Evolutionary conservation across 2,797 vertebrate species (phyloP), one percentile per base, ranked within the genome.

Genomic region (Sciurus carolinensis): DNA sequence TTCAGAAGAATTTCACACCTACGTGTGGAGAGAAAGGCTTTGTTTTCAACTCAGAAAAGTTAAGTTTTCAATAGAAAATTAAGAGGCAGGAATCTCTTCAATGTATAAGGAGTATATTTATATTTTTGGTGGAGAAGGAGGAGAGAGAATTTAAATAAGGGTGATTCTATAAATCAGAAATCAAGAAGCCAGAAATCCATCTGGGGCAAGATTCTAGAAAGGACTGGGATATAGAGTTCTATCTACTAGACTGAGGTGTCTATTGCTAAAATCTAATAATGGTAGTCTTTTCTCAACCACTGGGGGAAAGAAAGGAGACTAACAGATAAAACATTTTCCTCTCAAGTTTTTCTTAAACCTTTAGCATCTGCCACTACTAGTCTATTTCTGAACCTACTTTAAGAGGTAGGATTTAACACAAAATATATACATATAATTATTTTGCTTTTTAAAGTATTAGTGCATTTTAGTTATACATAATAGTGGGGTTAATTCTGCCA

Each of bases 281-380:
- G 14, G 22, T 13, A 5, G 54, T 59, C 86, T 77, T 52, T 91
- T 84, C 52, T 87, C 57, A 52, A 75, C 28, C 30, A 39, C 0
- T 7, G 17, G 39, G 39, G 39, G 10, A 1, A 24, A 33, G 8
- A 57, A 76, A 77, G 36, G 7, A 54, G 59, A 59, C 39, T 64
- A 86, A 71, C 9, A 12, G 33, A 84, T 26, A 81, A 84, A 89
- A 82, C 10, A 1, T 72, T 83, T 59, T 83, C 67, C 96, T 91
- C 90, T 90, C 54, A 89, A 91, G 95, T 12, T 95, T 39, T 90
- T 33, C 79, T 94, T 79, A 89, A 88, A 81, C 22, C 20, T 81
- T 76, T 59, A 86, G 33, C 67, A 84, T 39, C 67, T 71, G 66
- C 57, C 81, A 75, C 17, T 62, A 67, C 24, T 57, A 80, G 26